phyloP scores from a whole-genome alignment of 1,140 invertebrate species.

The Apis mellifera region DNA sequence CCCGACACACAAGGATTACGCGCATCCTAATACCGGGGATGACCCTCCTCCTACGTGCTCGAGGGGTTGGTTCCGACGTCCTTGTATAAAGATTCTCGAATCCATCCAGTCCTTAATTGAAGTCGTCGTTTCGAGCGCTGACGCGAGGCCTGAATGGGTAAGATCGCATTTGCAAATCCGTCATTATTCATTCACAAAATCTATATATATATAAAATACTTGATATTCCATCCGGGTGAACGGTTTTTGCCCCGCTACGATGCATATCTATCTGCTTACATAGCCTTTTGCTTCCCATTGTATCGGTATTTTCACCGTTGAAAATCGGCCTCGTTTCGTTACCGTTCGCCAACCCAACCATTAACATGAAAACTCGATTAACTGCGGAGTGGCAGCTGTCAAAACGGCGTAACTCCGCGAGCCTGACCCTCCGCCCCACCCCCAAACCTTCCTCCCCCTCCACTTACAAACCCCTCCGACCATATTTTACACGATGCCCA shows the following conservation, averaged over 20 bases:
- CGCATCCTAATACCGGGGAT: neutral
- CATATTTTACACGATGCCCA: conserved; percentile 38
- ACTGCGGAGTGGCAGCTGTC: conserved; percentile 59
- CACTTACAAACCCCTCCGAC: neutral
- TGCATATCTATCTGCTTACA: neutral
- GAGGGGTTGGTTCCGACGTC: no score
- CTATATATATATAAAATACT: neutral
- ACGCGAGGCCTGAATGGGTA: neutral
- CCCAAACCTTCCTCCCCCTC: neutral
- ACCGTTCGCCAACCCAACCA: conserved; percentile 20
- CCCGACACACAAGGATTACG: conserved; percentile 6
- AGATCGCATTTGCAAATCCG: neutral
- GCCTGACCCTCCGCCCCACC: neutral
- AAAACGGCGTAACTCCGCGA: conserved; percentile 45
- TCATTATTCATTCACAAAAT: conserved; percentile 4
- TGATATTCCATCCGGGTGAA: neutral
- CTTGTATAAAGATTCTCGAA: neutral
- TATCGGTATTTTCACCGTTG: conserved; percentile 13
- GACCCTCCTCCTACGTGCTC: neutral
- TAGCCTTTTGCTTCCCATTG: neutral
- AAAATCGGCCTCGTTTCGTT: conserved; percentile 48
- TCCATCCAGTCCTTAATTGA: neutral
- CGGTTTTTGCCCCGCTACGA: neutral
- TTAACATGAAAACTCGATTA: conserved; percentile 67
- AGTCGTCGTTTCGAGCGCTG: neutral